Base-by-base conservation (phyloP, 2,888 invertebrate species). In the Callimorpha dominula region DNA sequence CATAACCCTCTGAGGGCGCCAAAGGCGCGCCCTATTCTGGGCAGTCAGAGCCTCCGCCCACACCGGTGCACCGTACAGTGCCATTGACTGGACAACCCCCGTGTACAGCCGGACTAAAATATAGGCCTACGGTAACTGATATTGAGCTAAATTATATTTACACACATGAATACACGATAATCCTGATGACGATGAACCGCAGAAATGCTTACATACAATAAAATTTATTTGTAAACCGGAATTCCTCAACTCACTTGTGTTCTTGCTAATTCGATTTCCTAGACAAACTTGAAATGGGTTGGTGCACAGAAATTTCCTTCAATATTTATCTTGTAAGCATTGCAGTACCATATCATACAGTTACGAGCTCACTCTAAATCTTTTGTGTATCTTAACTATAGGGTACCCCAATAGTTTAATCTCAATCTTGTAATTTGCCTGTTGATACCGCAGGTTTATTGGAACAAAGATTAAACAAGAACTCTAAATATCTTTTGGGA, bases 401-500 rank as follows among this genome's bases (percentile, higher is more conserved):
- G 15, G 65, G 17, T 31, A 49, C 65, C 8, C 31, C 9, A 17
- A 68, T 31, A 68, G 65, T 64, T 65, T 31, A 9, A 70, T 49
- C 31, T 62, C 8, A 9, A 68, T 40, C 65, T 46, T 11, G 14
- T 70, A 68, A 74, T 73, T 76, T 64, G 12, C 15, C 42, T 64
- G 54, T 20, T 70, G 62, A 72, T 67, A 72, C 20, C 9, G 6
- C 15, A 42, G 42, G 60, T 65, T 76, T 73, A 74, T 64, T 69
- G 65, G 14, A 54, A 42, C 43, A 64, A 62, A 70, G 65, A 70
- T 57, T 57, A 46, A 68, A 54, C 73, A 78, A 74, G 75, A 74
- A 68, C 63, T 76, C 65, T 71, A 49, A 81, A 81, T 80, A 76
- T 79, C 57, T 65, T 62, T 50, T 43, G 72, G 60, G 68, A 73